Conservation (phyloP, 2,113 vertebrate species). For the Amphiprion percula region DNA sequence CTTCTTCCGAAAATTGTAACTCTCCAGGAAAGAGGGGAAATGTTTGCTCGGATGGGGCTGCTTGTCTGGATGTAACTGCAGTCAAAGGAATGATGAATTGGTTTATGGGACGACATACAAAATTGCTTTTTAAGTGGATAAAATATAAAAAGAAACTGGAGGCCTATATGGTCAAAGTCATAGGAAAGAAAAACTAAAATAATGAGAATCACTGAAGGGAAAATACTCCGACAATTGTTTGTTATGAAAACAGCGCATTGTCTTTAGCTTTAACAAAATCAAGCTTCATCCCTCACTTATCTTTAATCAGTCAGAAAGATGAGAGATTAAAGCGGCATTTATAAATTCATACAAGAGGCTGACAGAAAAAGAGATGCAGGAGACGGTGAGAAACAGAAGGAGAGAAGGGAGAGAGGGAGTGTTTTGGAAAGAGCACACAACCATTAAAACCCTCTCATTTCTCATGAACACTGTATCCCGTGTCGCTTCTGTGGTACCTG, state of each 20-base stretch:
- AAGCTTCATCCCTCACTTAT: constrained; percentile 24
- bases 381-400: constrained; percentile 3
- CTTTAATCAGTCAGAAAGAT: constrained; percentile 34
- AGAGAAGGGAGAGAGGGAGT: constrained; percentile 12
- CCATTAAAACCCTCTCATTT: constrained; percentile 76
- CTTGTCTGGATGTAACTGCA: constrained; percentile 68
- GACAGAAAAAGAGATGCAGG: constrained; percentile 23
- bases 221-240: constrained; percentile 13
- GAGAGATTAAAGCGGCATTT: constrained; percentile 25
- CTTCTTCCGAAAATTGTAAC: constrained; percentile 62
- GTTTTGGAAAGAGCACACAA: constrained; percentile 65
- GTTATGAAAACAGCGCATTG: constrained; percentile 2
- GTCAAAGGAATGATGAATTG: constrained; percentile 55
- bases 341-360: constrained; percentile 44
- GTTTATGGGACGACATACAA: constrained; percentile 34
- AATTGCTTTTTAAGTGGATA: constrained; percentile 58
- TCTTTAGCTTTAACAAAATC: constrained; percentile 22
- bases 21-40: constrained; percentile 54
- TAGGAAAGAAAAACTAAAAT: constrained; percentile 18
- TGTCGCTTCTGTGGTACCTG: constrained; percentile 79
- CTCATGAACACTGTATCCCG: constrained; percentile 77
- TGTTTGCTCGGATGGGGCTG: constrained; percentile 33
- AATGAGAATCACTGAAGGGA: constrained; percentile 34
- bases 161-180: constrained; percentile 9
- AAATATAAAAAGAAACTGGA: constrained; percentile 33